A percentile compares a stretch with the other conserved stretches of the same genome.
These are phyloP conservation scores for Gracilinanus agilis DNA, from an alignment of 2,113 vertebrate genomes.

Conservation along the genomic window DNA sequence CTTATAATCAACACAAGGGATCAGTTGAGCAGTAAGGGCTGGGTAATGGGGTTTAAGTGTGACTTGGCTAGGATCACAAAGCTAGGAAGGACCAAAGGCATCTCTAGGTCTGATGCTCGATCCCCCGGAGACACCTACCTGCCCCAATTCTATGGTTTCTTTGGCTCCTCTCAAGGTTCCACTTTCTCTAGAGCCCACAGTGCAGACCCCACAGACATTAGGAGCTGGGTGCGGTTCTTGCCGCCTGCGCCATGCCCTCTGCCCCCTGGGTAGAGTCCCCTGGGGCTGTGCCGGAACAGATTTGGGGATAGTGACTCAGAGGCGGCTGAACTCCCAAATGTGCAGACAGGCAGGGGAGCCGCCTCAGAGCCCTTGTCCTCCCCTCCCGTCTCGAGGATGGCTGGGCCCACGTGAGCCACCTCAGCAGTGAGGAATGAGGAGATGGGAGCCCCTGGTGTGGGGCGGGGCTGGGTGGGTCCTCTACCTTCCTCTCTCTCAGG, in stretches of 20 bases:
- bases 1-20: too few species aligned
- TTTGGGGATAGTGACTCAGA: not conserved
- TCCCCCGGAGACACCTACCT: too few species aligned
- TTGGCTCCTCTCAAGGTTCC: not conserved
- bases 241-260: not conserved
- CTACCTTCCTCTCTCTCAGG: not conserved
- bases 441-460: slow-evolving; percentile 4
- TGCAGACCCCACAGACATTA: not conserved
- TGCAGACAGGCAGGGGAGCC: not conserved
- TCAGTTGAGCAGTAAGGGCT: too few species aligned
- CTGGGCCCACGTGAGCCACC: not conserved
- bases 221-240: not conserved
- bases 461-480: not conserved
- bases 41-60: too few species aligned
- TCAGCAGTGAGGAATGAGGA: not conserved
- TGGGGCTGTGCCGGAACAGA: not conserved
- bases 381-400: not conserved
- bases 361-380: not conserved
- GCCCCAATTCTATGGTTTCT: not conserved
- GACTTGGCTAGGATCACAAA: too few species aligned
- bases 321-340: not conserved
- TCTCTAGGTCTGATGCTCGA: too few species aligned
- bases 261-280: not conserved
- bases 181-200: not conserved
- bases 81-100: too few species aligned